Percentiles rank a stretch among this genome's conserved stretches.
Conservation (phyloP, 1,140 invertebrate genomes). For the Drosophila pruinosa region DNA sequence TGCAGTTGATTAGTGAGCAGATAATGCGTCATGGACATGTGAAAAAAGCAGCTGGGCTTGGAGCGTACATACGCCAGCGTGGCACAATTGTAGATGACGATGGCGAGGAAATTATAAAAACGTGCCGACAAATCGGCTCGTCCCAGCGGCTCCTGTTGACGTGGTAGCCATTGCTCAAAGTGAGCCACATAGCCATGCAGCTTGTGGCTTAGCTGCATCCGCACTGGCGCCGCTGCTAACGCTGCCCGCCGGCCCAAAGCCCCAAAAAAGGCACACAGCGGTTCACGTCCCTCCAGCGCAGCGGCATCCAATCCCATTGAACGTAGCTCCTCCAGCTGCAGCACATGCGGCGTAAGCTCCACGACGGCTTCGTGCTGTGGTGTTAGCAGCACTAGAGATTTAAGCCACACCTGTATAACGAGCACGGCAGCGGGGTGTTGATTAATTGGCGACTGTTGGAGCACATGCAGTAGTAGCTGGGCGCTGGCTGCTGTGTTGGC, state of each 20-base stretch:
- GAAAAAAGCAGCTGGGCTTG: slow-evolving; percentile 78
- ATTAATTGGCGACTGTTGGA: slow-evolving; percentile 10
- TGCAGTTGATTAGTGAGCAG: slow-evolving; percentile 70
- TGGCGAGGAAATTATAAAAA: slow-evolving; percentile 77
- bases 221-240: slow-evolving; percentile 37
- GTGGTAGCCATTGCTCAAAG: slow-evolving; percentile 78
- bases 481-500: slow-evolving; percentile 58
- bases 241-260: slow-evolving; percentile 61
- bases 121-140: slow-evolving; percentile 56
- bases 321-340: slow-evolving; percentile 54
- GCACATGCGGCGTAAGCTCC: slow-evolving; percentile 42
- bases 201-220: slow-evolving; percentile 64
- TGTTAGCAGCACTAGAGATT: slow-evolving; percentile 64
- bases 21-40: slow-evolving; percentile 72
- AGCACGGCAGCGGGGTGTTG: slow-evolving; percentile 9
- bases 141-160: no score
- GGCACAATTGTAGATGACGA: slow-evolving; percentile 79
- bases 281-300: slow-evolving; percentile 58
- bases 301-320: slow-evolving; percentile 37
- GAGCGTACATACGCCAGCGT: slow-evolving; percentile 69
- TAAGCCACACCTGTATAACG: slow-evolving; percentile 74
- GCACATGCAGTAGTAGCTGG: slow-evolving; percentile 58
- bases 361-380: slow-evolving; percentile 60
- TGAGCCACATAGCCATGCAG: slow-evolving; percentile 65
- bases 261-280: slow-evolving; percentile 70